phyloP scores from a whole-genome alignment of 2,113 vertebrate genomes.

The Macroglossus sobrinus region DNA sequence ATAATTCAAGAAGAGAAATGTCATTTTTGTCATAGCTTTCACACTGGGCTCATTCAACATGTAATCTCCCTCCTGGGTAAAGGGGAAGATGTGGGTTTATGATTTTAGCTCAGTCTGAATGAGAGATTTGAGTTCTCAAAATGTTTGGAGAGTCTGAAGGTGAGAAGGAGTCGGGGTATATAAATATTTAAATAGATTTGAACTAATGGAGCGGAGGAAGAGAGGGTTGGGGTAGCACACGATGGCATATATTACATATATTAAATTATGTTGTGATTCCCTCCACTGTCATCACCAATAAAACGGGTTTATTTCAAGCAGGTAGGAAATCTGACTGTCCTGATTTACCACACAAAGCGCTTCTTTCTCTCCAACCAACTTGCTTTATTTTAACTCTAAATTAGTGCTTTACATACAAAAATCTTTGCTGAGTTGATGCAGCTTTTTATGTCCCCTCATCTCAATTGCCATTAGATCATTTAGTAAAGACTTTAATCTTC shows the following conservation, averaged over 20 bases:
- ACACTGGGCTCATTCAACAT: not conserved
- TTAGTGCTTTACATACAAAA: constrained; percentile 23
- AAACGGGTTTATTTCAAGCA: not conserved
- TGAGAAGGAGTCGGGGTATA: not conserved
- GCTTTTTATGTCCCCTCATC: constrained; percentile 55
- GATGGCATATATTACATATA: no score
- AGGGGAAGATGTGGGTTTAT: not conserved
- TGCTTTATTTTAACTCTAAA: constrained; percentile 44
- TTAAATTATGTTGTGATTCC: not conserved
- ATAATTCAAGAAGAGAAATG: not conserved
- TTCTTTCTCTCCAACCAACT: not conserved
- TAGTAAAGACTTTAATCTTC: constrained; percentile 57
- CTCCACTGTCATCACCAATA: not conserved
- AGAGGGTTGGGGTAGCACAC: rapidly evolving
- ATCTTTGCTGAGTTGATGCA: constrained; percentile 43
- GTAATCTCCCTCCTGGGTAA: not conserved
- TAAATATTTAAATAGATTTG: not conserved
- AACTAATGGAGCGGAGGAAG: not conserved
- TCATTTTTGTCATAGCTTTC: not conserved
- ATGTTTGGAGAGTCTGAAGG: not conserved
- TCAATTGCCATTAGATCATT: constrained; percentile 38
- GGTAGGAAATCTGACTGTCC: not conserved
- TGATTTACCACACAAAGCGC: not conserved
- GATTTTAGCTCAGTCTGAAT: not conserved
- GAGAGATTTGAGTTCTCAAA: not conserved